Conservation (phyloP, 2,113 vertebrate species). For the Sinocyclocheilus grahami region DNA sequence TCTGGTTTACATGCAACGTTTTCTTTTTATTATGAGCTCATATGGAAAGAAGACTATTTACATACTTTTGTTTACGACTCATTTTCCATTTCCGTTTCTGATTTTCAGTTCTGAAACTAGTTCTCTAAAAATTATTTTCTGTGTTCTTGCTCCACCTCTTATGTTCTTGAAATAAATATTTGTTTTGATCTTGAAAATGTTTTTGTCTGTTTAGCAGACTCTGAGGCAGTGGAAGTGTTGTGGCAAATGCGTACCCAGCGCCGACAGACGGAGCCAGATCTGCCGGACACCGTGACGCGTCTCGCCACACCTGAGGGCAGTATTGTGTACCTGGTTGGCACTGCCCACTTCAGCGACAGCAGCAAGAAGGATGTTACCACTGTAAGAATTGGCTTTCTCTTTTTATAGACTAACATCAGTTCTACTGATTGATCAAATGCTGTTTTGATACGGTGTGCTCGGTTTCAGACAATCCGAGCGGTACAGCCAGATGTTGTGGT, state of each 20-base stretch:
- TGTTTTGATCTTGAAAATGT: neutral
- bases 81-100: neutral
- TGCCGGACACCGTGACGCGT: constrained; percentile 90
- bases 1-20: neutral
- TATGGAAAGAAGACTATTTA: neutral
- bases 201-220: constrained; percentile 77
- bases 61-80: neutral
- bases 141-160: neutral
- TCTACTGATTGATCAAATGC: neutral
- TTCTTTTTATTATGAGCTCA: neutral
- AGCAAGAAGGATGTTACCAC: constrained; percentile 93
- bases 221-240: constrained; percentile 87
- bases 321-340: constrained; percentile 93
- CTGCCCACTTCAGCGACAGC: constrained; percentile 97
- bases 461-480: constrained; percentile 86
- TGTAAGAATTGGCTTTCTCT: constrained; percentile 70
- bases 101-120: neutral
- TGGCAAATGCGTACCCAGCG: constrained; percentile 90
- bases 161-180: neutral
- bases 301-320: constrained; percentile 90
- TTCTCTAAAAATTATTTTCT: neutral
- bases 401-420: neutral
- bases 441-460: neutral
- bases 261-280: constrained; percentile 81
- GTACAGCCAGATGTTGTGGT: constrained; percentile 98